phyloP scores from a whole-genome alignment of 1,140 invertebrate species.

The Dryas iulia region DNA sequence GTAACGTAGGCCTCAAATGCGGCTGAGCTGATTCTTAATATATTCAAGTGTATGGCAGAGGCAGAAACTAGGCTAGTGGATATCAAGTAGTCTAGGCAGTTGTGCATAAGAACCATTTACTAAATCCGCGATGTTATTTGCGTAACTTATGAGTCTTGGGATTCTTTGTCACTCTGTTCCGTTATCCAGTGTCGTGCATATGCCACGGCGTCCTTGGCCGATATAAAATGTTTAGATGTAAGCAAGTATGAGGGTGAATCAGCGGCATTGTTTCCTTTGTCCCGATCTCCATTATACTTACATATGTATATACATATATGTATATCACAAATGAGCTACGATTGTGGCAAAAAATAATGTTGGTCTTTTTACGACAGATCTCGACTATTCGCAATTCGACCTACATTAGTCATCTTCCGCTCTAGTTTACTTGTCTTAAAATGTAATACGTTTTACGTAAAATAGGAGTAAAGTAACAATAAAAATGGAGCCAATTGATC shows the following conservation, averaged over 20 bases:
- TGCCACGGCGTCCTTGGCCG: slow-evolving; percentile 53
- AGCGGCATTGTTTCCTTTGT: slow-evolving; percentile 60
- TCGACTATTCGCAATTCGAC: slow-evolving; percentile 27
- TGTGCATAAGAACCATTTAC: slow-evolving; percentile 15
- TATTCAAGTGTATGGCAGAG: slow-evolving; percentile 15
- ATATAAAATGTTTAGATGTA: slow-evolving; percentile 64
- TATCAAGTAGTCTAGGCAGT: slow-evolving; percentile 22
- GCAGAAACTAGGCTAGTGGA: slow-evolving; percentile 38
- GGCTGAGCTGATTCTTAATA: slow-evolving; percentile 16
- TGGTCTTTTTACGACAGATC: slow-evolving; percentile 29
- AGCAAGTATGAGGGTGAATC: slow-evolving; percentile 46
- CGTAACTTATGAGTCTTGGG: slow-evolving; percentile 17
- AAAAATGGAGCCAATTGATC: neutral
- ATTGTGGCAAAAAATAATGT: slow-evolving; percentile 29
- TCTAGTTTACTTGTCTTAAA: slow-evolving; percentile 20
- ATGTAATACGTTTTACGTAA: slow-evolving; percentile 11
- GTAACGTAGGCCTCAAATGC: neutral
- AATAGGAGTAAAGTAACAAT: neutral
- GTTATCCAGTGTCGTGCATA: slow-evolving; percentile 13
- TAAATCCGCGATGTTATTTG: slow-evolving; percentile 18
- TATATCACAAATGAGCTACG: slow-evolving; percentile 43
- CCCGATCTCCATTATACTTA: slow-evolving; percentile 27
- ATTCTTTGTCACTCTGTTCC: slow-evolving; percentile 19
- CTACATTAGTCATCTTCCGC: slow-evolving; percentile 29
- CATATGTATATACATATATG: neutral